Evolutionary conservation across 2,888 invertebrate genomes (phyloP).

Genomic region (Galerucella pusilla): DNA sequence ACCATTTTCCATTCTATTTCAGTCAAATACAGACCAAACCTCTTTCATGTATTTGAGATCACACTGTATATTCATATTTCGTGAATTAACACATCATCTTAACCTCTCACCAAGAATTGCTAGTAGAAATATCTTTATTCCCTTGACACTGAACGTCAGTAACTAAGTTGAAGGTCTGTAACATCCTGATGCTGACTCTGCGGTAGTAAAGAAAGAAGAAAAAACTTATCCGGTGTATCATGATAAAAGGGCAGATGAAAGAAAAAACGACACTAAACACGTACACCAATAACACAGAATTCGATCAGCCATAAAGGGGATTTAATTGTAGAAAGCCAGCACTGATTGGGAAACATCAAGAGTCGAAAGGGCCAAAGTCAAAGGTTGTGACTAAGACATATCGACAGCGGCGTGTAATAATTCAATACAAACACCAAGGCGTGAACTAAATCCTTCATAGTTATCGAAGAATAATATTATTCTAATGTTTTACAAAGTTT

Average conservation of each 20-base stretch:
- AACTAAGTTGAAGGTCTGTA: not conserved
- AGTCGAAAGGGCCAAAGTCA: slow-evolving; percentile 47
- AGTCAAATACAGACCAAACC: too few relatives aligned
- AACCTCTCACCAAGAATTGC: not conserved
- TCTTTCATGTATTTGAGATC: too few relatives aligned
- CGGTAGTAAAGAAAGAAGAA: slow-evolving; percentile 35
- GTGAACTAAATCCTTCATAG: not conserved
- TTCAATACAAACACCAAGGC: too few relatives aligned
- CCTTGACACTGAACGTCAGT: not conserved
- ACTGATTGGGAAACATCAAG: slow-evolving; percentile 59
- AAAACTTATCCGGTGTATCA: slow-evolving; percentile 31
- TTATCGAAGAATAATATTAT: too few relatives aligned
- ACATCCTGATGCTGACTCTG: slow-evolving; percentile 28
- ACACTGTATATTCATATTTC: too few relatives aligned
- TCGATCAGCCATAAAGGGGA: slow-evolving; percentile 63
- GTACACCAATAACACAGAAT: slow-evolving; percentile 58
- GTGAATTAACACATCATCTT: too few relatives aligned
- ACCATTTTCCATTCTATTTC: too few relatives aligned
- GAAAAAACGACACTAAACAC: slow-evolving; percentile 42
- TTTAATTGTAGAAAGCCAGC: slow-evolving; percentile 63
- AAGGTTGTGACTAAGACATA: slow-evolving; percentile 60
- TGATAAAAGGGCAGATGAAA: slow-evolving; percentile 37
- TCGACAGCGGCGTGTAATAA: slow-evolving; percentile 32
- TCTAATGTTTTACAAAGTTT: too few relatives aligned
- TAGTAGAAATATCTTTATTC: not conserved